Evolutionary conservation across 2,113 vertebrate genomes (phyloP).

Genomic region (Ctenomys sociabilis): DNA sequence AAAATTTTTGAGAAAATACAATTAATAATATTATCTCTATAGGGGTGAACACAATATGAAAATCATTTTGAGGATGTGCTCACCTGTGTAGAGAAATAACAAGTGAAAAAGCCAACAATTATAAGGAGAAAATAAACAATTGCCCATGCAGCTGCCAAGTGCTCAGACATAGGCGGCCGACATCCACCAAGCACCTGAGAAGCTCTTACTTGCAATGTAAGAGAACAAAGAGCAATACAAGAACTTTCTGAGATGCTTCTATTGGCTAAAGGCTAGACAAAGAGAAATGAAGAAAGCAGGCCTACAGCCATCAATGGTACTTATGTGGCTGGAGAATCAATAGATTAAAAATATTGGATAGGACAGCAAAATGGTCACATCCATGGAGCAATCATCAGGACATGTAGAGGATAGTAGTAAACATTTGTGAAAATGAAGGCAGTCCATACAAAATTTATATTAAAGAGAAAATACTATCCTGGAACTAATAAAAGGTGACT

Average conservation of each 20-base stretch:
- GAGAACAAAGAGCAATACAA: background rate
- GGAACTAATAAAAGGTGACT: background rate
- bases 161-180: no score
- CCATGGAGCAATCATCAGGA: no score
- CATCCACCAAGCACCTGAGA: background rate
- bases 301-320: fast-evolving
- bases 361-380: background rate
- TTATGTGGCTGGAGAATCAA: background rate
- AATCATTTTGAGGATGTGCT: background rate
- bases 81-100: no score
- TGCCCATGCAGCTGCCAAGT: background rate
- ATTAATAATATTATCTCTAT: background rate
- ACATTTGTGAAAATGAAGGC: background rate
- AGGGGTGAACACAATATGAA: background rate
- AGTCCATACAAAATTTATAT: background rate
- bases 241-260: background rate
- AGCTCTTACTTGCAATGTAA: background rate
- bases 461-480: background rate
- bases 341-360: background rate
- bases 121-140: background rate
- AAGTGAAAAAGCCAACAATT: fast-evolving
- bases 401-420: background rate
- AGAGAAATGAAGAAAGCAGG: background rate
- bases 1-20: no score
- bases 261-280: background rate